Evolutionary conservation across 2,888 invertebrate species (phyloP).

Genomic region (Tiliacea citrago): DNA sequence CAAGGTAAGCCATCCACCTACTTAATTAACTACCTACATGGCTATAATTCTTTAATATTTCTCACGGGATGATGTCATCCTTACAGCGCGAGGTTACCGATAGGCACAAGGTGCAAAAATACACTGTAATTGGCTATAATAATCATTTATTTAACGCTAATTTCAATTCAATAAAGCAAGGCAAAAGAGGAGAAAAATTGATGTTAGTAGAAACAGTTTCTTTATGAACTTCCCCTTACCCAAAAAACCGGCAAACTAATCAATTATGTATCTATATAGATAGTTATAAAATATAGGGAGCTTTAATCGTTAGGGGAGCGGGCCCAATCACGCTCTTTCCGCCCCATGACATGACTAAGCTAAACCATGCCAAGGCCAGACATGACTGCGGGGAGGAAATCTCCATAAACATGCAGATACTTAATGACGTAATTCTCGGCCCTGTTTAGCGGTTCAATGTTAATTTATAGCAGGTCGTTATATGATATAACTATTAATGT

Average conservation of each 20-base stretch:
- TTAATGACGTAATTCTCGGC: conserved; percentile 49
- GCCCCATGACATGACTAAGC: conserved; percentile 51
- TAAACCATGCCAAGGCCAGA: conserved; percentile 67
- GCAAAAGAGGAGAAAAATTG: neutral
- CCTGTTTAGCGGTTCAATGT: conserved; percentile 25
- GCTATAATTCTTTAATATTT: conserved; percentile 76
- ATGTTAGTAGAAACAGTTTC: neutral
- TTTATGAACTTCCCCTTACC: neutral
- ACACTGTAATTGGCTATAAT: conserved; percentile 28
- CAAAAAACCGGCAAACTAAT: conserved; percentile 21
- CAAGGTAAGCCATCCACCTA: conserved; percentile 92
- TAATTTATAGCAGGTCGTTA: conserved; percentile 20
- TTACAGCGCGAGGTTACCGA: conserved; percentile 70
- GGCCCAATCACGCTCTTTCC: conserved; percentile 52
- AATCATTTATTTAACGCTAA: neutral
- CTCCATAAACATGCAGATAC: conserved; percentile 43
- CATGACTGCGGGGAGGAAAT: conserved; percentile 57
- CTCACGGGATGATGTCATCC: conserved; percentile 88
- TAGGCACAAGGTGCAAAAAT: conserved; percentile 46
- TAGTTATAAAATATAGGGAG: neutral
- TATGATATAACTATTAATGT: neutral
- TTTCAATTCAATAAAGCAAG: neutral
- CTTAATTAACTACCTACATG: conserved; percentile 65
- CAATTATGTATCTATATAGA: conserved; percentile 5
- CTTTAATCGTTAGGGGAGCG: conserved; percentile 30